phyloP scores from a whole-genome alignment of 2,797 vertebrate species.

The Naso thynnoides region DNA sequence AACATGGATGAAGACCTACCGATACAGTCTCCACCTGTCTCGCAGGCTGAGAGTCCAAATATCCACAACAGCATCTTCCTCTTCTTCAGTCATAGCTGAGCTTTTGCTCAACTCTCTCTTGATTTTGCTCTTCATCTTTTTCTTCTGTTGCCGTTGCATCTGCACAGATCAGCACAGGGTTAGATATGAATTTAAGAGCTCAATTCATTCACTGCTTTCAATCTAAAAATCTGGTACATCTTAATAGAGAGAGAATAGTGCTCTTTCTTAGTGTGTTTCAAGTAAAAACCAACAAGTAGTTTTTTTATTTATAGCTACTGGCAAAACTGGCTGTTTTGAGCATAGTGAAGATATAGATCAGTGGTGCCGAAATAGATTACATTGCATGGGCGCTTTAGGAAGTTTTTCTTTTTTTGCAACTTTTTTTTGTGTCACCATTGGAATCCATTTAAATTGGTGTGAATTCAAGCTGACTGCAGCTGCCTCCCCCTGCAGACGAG shows the following conservation, averaged over 20 bases:
- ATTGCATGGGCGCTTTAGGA: background rate
- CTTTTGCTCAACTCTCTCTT: slow-evolving; percentile 83
- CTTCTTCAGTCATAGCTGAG: slow-evolving; percentile 82
- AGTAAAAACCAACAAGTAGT: background rate
- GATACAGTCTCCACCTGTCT: slow-evolving; percentile 93
- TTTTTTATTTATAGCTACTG: slow-evolving; percentile 1
- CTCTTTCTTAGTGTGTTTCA: background rate
- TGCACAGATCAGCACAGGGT: slow-evolving; percentile 56
- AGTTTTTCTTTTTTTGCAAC: background rate
- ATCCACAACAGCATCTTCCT: slow-evolving; percentile 80
- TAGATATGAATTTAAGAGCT: slow-evolving; percentile 9
- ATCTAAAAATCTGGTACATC: background rate
- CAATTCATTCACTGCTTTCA: background rate
- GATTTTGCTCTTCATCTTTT: slow-evolving; percentile 86
- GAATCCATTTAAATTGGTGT: no score
- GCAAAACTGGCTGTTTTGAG: background rate
- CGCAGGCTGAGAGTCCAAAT: slow-evolving; percentile 87
- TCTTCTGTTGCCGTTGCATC: slow-evolving; percentile 86
- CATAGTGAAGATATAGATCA: background rate
- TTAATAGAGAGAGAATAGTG: background rate
- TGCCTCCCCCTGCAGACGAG: no score
- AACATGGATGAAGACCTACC: slow-evolving; percentile 78
- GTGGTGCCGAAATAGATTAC: background rate
- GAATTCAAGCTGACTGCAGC: background rate
- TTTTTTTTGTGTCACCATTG: background rate